Base-by-base conservation (phyloP, 2,797 vertebrate species). In the Hozukius guyotensis region DNA sequence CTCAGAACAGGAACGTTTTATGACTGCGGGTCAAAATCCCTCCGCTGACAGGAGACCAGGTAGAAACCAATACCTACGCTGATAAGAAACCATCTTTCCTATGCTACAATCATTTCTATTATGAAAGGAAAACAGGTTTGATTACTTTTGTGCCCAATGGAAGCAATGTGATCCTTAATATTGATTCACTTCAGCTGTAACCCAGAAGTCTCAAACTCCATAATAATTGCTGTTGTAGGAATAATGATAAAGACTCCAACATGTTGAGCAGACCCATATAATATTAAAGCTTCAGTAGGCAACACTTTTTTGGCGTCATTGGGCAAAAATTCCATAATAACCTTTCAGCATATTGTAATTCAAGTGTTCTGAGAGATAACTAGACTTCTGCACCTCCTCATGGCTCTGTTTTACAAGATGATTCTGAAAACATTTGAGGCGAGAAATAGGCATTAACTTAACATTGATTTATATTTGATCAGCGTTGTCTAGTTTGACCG, bases 1-100 rank as follows among this genome's bases (percentile, higher is more conserved):
- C 24, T 75, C 16, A 66, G n/a, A 34, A 62, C 24, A 32, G 20
- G 3, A 49, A 61, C 8, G 2, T 38, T 78, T 89, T 60, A 80
- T 75, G 60, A 75, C 65, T 71, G 68, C 8, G 1, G 86, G 84
- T 85, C 77, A 82, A 78, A 87, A 87, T 87, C 70, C 73, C 75
- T 67, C 53, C 7, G 5, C 67, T 75, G 63, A 77, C 22, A 42
- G 55, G 49, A 77, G 66, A 71, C 61, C 63, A 53, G 11, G 38
- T 46, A 69, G 27, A 80, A 84, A 79, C 52, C 22, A 46, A 69
- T 62, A 66, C 8, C 25, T 55, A 11, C 1, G 5, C 38, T 61
- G 61, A 78, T 80, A 81, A 78, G 70, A 79, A 84, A 32, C 22
- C 22, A 52, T 67, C 73, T 36, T n/a, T 38, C 10, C n/a, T 24